Evolutionary conservation across 1,140 invertebrate genomes (phyloP).

Genomic region (Tetramorium parvispinum): DNA sequence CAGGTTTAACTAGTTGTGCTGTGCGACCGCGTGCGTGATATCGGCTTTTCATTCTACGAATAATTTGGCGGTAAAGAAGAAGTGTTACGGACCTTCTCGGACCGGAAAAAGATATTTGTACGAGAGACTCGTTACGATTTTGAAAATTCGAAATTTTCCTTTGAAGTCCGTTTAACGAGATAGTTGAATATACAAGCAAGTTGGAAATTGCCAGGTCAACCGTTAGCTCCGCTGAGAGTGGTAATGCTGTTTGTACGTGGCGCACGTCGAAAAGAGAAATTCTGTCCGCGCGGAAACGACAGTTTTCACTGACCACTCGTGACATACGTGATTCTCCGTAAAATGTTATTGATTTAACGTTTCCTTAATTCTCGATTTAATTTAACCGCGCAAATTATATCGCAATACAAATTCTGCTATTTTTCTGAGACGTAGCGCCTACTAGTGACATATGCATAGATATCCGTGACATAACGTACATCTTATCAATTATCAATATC

Average conservation of each 20-base stretch:
- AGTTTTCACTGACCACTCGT: background rate
- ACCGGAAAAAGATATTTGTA: background rate
- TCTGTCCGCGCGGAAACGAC: background rate
- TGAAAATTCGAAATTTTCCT: background rate
- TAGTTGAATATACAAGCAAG: background rate
- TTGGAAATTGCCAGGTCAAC: constrained; percentile 13
- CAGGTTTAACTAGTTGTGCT: constrained; percentile 1
- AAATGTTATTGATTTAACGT: background rate
- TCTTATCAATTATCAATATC: background rate
- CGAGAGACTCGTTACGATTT: background rate
- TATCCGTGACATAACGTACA: background rate
- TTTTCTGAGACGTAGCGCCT: background rate
- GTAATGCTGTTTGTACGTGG: constrained; percentile 6
- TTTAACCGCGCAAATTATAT: background rate
- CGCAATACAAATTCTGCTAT: background rate
- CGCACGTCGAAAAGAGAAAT: constrained; percentile 1
- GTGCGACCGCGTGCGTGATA: background rate
- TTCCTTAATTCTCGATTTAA: background rate
- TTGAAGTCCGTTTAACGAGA: constrained; percentile 51
- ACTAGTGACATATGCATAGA: background rate
- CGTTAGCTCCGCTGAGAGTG: background rate
- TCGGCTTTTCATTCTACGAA: constrained; percentile 16
- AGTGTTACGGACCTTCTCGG: background rate
- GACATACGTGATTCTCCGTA: background rate
- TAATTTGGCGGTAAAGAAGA: constrained; percentile 21